Percentiles rank a stretch among this genome's conserved stretches.
phyloP scores from a whole-genome alignment of 1,140 invertebrate genomes.

The Gonioctena quinquepunctata region DNA sequence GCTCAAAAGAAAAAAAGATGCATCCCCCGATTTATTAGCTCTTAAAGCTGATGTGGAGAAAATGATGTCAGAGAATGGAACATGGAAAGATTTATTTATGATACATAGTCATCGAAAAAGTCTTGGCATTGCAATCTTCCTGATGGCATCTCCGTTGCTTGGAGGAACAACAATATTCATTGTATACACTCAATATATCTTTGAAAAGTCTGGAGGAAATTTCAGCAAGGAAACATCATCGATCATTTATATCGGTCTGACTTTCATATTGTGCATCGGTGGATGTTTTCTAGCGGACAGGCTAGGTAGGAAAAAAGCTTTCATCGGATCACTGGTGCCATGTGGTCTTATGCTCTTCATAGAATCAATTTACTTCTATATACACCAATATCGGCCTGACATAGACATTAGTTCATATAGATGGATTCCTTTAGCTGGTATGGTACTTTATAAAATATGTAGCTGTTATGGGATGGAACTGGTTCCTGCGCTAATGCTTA shows the following conservation, averaged over 20 bases:
- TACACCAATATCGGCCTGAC: conserved; percentile 14
- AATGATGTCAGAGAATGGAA: conserved; percentile 37
- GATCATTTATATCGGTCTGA: conserved; percentile 55
- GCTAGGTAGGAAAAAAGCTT: conserved; percentile 32
- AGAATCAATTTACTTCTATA: conserved; percentile 58
- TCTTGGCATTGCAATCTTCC: conserved; percentile 24
- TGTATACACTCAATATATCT: conserved; percentile 41
- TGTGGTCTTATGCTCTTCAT: conserved; percentile 42
- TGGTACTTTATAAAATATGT: conserved; percentile 35
- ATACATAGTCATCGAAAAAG: conserved; percentile 34
- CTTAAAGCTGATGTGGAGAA: conserved; percentile 40
- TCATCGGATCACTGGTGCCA: conserved; percentile 26
- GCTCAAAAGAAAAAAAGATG: conserved; percentile 46
- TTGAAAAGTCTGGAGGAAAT: conserved; percentile 50
- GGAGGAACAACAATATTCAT: conserved; percentile 20
- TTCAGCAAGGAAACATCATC: conserved; percentile 19
- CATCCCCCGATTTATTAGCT: conserved; percentile 35
- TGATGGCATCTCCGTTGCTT: conserved; percentile 23
- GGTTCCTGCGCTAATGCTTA: conserved; percentile 41
- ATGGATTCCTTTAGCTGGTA: conserved; percentile 42
- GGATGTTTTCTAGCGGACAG: conserved; percentile 56
- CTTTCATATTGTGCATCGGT: conserved; percentile 73
- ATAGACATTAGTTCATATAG: conserved; percentile 36
- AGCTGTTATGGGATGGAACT: conserved; percentile 36
- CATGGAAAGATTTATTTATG: conserved; percentile 33